Percentiles rank a stretch among this genome's conserved stretches.
These are phyloP conservation scores for Holothuria glaberrima DNA, from an alignment of 35 echinoderm and acorn worm species.

Conservation along the genomic window DNA sequence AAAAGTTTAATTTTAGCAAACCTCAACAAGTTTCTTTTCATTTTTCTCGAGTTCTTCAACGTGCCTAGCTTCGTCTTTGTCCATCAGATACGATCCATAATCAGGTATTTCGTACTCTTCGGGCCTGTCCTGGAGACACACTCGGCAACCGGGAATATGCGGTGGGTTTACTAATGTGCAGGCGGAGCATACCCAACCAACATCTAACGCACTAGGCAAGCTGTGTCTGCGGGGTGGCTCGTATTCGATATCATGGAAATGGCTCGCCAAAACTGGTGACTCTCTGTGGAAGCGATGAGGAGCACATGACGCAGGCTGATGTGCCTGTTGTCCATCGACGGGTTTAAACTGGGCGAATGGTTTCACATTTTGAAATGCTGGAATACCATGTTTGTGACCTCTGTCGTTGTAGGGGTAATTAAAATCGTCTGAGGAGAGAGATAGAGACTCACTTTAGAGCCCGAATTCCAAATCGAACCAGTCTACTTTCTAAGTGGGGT, in stretches of 20 bases:
- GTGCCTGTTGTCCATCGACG: too few species aligned
- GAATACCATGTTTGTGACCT: too few species aligned
- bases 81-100: constrained; percentile 45
- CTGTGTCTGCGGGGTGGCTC: neutral
- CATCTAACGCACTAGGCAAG: constrained; percentile 3
- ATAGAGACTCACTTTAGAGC: too few species aligned
- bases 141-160: neutral
- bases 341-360: too few species aligned
- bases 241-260: neutral
- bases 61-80: constrained; percentile 23
- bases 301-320: too few species aligned
- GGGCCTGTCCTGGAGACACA: constrained; percentile 25
- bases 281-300: too few species aligned
- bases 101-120: neutral
- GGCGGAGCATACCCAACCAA: constrained; percentile 22
- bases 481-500: neutral
- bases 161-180: constrained; percentile 45
- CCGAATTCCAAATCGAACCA: too few species aligned
- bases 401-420: too few species aligned
- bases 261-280: too few species aligned
- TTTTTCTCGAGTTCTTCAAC: neutral
- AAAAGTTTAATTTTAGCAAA: neutral
- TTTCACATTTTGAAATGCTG: too few species aligned
- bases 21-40: constrained; percentile 11
- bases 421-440: too few species aligned